A percentile compares a stretch with the other conserved stretches of the same genome.
These are phyloP conservation scores for Vanacampus margaritifer DNA, from an alignment of 2,113 vertebrate species.

Conservation along the genomic window DNA sequence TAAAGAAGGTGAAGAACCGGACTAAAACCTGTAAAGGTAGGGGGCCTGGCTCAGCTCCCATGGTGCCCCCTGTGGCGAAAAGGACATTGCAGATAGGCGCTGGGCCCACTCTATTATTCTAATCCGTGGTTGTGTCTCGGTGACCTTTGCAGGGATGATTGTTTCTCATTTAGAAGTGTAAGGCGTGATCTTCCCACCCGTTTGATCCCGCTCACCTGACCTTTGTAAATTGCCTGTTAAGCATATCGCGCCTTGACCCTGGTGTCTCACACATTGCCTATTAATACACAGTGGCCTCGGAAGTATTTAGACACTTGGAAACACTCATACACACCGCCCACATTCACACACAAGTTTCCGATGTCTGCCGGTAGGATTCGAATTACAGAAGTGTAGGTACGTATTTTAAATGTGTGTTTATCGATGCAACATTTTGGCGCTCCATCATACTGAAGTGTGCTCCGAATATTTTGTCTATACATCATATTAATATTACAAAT, in stretches of 20 bases:
- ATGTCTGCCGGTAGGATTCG: neutral
- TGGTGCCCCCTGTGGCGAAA: constrained; percentile 24
- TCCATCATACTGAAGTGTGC: neutral
- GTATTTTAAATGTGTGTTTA: neutral
- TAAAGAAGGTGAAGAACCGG: neutral
- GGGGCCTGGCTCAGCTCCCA: constrained; percentile 15
- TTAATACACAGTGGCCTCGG: constrained; percentile 60
- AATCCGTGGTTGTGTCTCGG: constrained; percentile 71
- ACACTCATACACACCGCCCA: constrained; percentile 25
- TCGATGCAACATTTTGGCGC: neutral
- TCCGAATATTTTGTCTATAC: neutral
- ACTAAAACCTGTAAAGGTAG: constrained; percentile 5
- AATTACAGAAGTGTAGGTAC: neutral
- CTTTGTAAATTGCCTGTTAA: constrained; percentile 87
- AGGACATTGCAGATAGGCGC: constrained; percentile 32
- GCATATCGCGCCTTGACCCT: constrained; percentile 74
- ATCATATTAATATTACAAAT: neutral
- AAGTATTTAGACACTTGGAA: constrained; percentile 40
- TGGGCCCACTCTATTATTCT: constrained; percentile 77
- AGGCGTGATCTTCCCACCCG: constrained; percentile 78
- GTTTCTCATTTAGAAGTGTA: constrained; percentile 80
- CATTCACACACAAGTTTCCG: neutral
- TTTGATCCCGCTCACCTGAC: constrained; percentile 81
- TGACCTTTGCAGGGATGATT: constrained; percentile 79
- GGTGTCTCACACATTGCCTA: constrained; percentile 59